Evolutionary conservation across 2,113 vertebrate genomes (phyloP).

Genomic region (Crotalus tigris): DNA sequence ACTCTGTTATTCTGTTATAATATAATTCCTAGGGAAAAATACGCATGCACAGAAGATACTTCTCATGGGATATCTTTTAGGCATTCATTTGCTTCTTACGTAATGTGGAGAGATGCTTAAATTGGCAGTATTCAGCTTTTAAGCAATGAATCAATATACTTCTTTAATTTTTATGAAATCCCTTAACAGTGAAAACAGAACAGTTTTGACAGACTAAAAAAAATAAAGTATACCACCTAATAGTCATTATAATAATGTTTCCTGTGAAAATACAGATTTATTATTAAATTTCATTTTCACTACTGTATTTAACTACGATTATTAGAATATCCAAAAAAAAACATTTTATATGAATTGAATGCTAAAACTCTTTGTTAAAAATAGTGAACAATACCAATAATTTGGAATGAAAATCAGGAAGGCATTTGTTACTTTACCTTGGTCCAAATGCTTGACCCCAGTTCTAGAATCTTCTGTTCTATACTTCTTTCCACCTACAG

Average conservation of each 20-base stretch:
- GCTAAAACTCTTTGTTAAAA: neutral
- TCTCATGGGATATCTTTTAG: neutral
- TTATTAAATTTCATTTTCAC: neutral
- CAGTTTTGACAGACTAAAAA: neutral
- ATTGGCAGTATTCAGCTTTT: no score
- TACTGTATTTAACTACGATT: neutral
- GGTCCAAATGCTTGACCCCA: constrained; percentile 66
- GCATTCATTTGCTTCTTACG: neutral
- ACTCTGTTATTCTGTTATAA: neutral
- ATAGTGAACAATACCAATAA: neutral
- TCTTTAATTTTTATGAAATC: neutral
- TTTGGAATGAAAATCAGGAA: neutral
- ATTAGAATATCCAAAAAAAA: neutral
- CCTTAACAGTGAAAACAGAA: neutral
- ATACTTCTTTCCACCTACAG: constrained; percentile 63
- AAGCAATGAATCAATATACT: no score
- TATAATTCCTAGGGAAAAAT: neutral
- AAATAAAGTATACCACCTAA: neutral
- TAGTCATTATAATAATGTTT: neutral
- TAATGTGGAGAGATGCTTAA: neutral
- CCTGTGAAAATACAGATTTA: neutral
- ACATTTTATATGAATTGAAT: neutral
- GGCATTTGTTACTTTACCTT: constrained; percentile 60
- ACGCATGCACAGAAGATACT: neutral
- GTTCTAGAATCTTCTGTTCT: constrained; percentile 63